Evolutionary conservation across 2,888 invertebrate genomes (phyloP).

Genomic region (Drosophila siamana): DNA sequence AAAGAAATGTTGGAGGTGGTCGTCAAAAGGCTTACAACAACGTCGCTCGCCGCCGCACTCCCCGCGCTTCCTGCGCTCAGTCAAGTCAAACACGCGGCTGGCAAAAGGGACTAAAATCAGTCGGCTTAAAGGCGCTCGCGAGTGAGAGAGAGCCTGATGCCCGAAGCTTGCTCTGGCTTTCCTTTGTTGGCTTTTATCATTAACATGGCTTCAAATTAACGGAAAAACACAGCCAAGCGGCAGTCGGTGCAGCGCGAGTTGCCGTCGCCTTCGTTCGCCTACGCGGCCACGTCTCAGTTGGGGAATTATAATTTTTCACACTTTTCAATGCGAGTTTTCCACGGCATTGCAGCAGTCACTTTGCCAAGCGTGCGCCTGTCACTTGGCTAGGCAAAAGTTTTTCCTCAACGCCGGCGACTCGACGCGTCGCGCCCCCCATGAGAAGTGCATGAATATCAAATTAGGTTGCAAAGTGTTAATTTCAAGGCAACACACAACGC

Average conservation of each 20-base stretch:
- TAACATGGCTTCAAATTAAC: slow-evolving; percentile 76
- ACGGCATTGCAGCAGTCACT: slow-evolving; percentile 49
- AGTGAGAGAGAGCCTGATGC: slow-evolving; percentile 7
- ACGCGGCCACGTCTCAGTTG: slow-evolving; percentile 39
- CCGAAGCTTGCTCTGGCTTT: slow-evolving; percentile 35
- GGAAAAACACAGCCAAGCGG: slow-evolving; percentile 45
- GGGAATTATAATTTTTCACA: slow-evolving; percentile 75
- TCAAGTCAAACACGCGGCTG: slow-evolving; percentile 45
- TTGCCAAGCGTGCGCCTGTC: slow-evolving; percentile 36
- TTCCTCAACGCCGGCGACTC: slow-evolving; percentile 17
- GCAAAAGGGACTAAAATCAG: slow-evolving; percentile 69
- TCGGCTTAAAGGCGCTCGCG: slow-evolving; percentile 51
- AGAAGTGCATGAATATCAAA: slow-evolving; percentile 78
- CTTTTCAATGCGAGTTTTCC: slow-evolving; percentile 38
- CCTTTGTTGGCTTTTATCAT: slow-evolving; percentile 79
- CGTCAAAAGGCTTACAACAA: slow-evolving; percentile 71
- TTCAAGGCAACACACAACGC: slow-evolving; percentile 54
- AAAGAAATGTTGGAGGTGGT: slow-evolving; percentile 69
- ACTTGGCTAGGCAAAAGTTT: slow-evolving; percentile 47
- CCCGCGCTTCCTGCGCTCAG: slow-evolving; percentile 17
- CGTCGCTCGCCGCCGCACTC: not conserved
- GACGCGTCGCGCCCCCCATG: slow-evolving; percentile 54
- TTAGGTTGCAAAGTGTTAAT: slow-evolving; percentile 78
- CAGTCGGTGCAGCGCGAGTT: slow-evolving; percentile 24
- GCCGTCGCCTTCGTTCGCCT: not conserved